Evolutionary conservation across 1,140 invertebrate species (phyloP), one percentile per base, ranked within the genome.

Genomic region (Tetranychus urticae): DNA sequence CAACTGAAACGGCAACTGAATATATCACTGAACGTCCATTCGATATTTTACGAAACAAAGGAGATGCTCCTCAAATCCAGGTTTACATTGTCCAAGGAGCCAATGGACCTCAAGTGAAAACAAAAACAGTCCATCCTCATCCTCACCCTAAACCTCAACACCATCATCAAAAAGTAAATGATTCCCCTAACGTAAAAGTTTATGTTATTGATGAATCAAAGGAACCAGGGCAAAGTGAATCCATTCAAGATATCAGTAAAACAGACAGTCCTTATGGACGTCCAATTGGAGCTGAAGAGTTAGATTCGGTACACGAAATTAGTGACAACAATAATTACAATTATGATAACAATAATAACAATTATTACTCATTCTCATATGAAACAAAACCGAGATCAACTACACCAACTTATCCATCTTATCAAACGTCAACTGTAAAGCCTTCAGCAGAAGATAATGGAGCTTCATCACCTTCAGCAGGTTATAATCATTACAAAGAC

Each of bases 1-100:
- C n/a, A 61, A 68, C 34, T 63, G 67, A 3, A 66, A 69, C 4
- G 67, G 60, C 48, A 72, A 71, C 58, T 68, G 64, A 46, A 65
- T 36, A 35, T 35, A 10, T 45, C 1, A 45, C 56, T 36, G 39
- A 59, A 34, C 37, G 36, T 4, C 58, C 58, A 46, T 55, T 61
- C 34, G 60, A 61, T 56, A 7, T 61, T 12, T 34, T 55, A 23
- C n/a, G 60, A 61, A 56, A 31, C 42, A 54, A 61, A 56, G 8
- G 13, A 13, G 60, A 61, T 5, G 7, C 48, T n/a, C 60, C 60
- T 33, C 50, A 61, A 34, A 61, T 61, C 39, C 60, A 61, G 42
- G 60, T 61, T 5, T 61, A 55, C 42, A 61, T 61, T 31, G 60
- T 61, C 6, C 50, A 61, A 34, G 60, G 60, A 23, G 12, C n/a